Evolutionary conservation across 1,140 invertebrate species (phyloP).

Genomic region (Stegodyphus mimosarum): DNA sequence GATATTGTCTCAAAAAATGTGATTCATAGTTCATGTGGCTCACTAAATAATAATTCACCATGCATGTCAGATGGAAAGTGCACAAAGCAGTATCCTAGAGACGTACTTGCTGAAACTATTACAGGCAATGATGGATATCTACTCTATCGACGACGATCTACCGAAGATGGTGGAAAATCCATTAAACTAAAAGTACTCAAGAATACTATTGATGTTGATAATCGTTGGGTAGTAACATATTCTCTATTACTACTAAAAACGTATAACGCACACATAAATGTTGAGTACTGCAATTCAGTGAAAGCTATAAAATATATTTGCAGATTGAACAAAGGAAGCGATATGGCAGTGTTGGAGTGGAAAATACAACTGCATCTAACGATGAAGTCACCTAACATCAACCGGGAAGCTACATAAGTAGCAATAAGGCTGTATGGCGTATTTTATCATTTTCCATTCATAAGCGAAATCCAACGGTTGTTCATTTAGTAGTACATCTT

Average conservation of each 20-base stretch:
- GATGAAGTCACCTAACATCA: too few species aligned
- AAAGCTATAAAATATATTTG: constrained; percentile 64
- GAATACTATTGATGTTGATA: constrained; percentile 62
- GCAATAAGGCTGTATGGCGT: too few species aligned
- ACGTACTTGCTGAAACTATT: not conserved
- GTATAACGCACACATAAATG: constrained; percentile 66
- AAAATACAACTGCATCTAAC: too few species aligned
- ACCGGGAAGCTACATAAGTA: too few species aligned
- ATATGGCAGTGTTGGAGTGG: too few species aligned
- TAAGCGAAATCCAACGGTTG: too few species aligned
- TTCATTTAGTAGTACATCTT: too few species aligned
- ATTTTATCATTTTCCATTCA: too few species aligned
- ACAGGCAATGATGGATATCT: constrained; percentile 17
- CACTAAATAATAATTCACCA: constrained; percentile 2
- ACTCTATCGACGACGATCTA: constrained; percentile 1
- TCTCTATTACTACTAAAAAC: constrained; percentile 60
- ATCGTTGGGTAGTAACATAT: constrained; percentile 64
- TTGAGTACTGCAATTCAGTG: constrained; percentile 64
- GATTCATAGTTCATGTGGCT: constrained; percentile 73
- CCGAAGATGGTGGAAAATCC: constrained; percentile 62
- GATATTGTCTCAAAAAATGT: constrained; percentile 65
- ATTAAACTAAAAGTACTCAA: constrained; percentile 59
- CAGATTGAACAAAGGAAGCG: too few species aligned
- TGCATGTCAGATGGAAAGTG: constrained; percentile 12
- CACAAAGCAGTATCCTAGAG: constrained; percentile 26